Conservation (phyloP, 2,113 vertebrate genomes). For the Platysteira castanea region DNA sequence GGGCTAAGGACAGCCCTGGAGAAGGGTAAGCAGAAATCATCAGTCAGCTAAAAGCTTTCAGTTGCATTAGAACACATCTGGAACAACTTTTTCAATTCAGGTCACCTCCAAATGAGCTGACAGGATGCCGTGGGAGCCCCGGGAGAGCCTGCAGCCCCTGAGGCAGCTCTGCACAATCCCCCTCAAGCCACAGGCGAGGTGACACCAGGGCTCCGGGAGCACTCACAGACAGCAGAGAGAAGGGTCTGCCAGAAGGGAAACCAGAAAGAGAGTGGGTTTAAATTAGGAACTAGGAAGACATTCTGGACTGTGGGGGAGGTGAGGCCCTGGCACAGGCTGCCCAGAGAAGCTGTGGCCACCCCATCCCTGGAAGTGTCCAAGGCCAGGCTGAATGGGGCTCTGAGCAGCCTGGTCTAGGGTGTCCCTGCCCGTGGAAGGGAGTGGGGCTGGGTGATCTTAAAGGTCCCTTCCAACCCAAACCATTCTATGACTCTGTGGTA, state of each 20-base stretch:
- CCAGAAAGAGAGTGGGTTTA: neutral
- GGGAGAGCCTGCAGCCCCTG: rapidly evolving
- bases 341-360: neutral
- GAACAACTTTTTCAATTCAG: neutral
- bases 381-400: neutral
- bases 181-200: rapidly evolving
- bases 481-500: neutral
- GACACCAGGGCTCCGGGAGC: rapidly evolving
- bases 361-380: neutral
- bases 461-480: neutral
- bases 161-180: neutral
- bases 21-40: neutral
- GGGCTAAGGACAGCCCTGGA: neutral
- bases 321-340: neutral
- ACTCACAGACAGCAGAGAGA: neutral
- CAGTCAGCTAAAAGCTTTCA: neutral
- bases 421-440: neutral
- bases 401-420: neutral
- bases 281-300: neutral
- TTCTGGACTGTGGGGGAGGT: neutral
- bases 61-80: neutral
- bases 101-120: neutral
- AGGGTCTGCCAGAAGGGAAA: neutral
- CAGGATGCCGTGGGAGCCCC: rapidly evolving
- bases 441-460: neutral